Conservation (phyloP, 2,888 invertebrate genomes). For the Pachydiplax longipennis region DNA sequence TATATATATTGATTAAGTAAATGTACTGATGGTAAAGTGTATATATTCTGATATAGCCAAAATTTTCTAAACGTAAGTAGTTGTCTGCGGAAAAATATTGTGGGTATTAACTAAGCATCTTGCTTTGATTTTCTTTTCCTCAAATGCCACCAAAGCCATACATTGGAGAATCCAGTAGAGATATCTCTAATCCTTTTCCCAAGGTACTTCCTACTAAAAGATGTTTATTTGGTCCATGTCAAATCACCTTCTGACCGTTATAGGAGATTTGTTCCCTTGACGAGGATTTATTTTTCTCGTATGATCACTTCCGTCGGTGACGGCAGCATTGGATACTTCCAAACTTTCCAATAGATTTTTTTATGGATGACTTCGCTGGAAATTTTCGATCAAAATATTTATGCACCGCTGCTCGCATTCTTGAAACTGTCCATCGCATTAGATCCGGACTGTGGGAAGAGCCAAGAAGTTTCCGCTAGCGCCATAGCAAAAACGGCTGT, state of each 20-base stretch:
- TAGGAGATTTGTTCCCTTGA: too few species aligned
- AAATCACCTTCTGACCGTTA: too few species aligned
- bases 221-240: too few species aligned
- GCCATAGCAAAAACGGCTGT: background rate
- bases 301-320: background rate
- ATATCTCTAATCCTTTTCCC: too few species aligned
- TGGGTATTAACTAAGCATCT: background rate
- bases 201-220: too few species aligned
- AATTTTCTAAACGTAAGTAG: too few species aligned
- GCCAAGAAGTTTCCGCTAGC: background rate
- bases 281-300: background rate
- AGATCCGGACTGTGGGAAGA: background rate
- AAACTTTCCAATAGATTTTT: background rate
- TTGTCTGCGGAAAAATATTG: background rate
- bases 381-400: constrained; percentile 37
- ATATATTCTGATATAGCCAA: too few species aligned
- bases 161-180: too few species aligned
- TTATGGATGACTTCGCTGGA: constrained; percentile 7
- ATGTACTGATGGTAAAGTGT: too few species aligned
- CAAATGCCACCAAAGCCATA: too few species aligned
- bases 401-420: constrained; percentile 27
- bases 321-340: background rate
- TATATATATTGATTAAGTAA: too few species aligned
- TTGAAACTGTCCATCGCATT: constrained; percentile 9
- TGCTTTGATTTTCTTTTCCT: background rate